Evolutionary conservation across 1,140 invertebrate genomes (phyloP), one percentile per base, ranked within the genome.

Genomic region (Pseudomyrmex pallidus): DNA sequence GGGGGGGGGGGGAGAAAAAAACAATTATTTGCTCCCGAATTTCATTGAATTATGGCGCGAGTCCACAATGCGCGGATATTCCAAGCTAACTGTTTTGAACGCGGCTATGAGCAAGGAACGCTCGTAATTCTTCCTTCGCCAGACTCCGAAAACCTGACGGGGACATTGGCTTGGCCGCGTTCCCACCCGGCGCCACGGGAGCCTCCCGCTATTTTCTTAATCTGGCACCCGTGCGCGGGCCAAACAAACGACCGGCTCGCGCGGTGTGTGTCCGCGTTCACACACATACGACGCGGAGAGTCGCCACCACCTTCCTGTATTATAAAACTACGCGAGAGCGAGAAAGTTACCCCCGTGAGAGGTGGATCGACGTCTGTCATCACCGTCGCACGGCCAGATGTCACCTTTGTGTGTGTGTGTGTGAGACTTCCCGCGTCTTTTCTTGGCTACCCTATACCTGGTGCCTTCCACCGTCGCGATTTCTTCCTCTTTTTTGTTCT

Each of bases 151-250:
- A 73, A 74, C 20, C 35, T 12, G 25, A 35, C 56, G 15, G 72
- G 17, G 70, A 82, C 59, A 64, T 63, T 35, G 20, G 63, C 15
- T 74, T 74, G 84, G 85, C 86, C 25, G 35, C 5, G 86, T 91
- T 91, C 90, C 90, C 91, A 91, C 87, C 87, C 78, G 9, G 62
- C 89, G 20, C 84, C 35, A 50, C 67, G 82, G 76, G 82, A 86
- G 87, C 88, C 90, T 93, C 91, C 91, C 90, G 91, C 91, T 92
- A 92, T 92, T 92, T 93, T 91, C 91, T 92, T 90, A 92, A 91
- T 90, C 90, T 89, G 84, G 82, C 74, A 52, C 64, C 64, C 72
- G 46, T 83, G 17, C 35, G 54, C 46, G 46, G 85, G 62, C 78
- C 77, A 89, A 91, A 91, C 88, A 91, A 91, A 90, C 78, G 89